These are phyloP conservation scores for Epiblema foenella DNA, from an alignment of 2,888 invertebrate species.

Conservation along the genomic window DNA sequence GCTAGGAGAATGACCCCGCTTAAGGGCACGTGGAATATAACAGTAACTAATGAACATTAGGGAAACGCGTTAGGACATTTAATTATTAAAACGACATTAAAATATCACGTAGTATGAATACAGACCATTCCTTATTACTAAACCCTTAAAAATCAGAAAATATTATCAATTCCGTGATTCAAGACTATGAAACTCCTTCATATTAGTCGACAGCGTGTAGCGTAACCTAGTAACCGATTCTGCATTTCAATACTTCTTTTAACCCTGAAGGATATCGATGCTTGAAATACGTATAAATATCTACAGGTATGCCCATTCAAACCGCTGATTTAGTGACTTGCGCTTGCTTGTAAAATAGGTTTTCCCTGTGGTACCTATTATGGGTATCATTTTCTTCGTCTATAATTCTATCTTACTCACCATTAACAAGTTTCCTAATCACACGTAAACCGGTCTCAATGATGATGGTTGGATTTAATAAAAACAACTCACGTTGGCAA, in stretches of 20 bases:
- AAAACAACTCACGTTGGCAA: too few species aligned
- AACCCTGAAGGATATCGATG: conserved; percentile 42
- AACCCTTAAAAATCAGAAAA: neutral
- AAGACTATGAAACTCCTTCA: conserved; percentile 60
- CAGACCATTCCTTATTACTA: neutral
- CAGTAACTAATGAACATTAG: conserved; percentile 61
- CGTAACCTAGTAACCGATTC: conserved; percentile 79
- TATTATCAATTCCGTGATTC: conserved; percentile 64
- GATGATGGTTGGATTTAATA: conserved; percentile 27
- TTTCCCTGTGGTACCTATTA: conserved; percentile 22
- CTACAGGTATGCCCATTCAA: neutral
- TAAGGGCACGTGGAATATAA: conserved; percentile 71
- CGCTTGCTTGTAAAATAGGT: neutral
- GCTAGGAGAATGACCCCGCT: conserved; percentile 76
- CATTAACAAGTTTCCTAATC: conserved; percentile 48
- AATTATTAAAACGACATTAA: neutral
- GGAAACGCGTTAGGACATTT: conserved; percentile 55
- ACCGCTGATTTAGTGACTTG: conserved; percentile 1
- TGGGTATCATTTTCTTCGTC: conserved; percentile 24
- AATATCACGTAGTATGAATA: conserved; percentile 1
- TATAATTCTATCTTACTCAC: conserved; percentile 46
- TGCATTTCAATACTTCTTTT: conserved; percentile 76
- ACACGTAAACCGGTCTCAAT: conserved; percentile 47
- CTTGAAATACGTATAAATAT: conserved; percentile 22
- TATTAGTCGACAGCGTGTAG: conserved; percentile 54